These are phyloP conservation scores for Aethes cnicana DNA, from an alignment of 2,888 invertebrate genomes.

Conservation along the genomic window DNA sequence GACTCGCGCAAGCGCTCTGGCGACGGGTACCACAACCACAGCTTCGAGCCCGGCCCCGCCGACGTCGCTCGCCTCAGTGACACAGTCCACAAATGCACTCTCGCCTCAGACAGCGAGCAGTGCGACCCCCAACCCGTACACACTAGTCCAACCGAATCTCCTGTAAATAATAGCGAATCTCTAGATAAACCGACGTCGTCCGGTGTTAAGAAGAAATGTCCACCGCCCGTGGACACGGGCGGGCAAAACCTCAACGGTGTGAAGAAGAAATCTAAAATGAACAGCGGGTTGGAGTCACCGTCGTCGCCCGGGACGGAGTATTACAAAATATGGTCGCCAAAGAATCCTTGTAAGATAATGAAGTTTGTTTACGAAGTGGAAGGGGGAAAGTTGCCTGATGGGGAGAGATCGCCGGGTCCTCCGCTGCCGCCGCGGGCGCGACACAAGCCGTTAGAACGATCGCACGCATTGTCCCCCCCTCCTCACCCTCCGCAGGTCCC, in stretches of 20 bases:
- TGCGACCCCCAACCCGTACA: slow-evolving; percentile 70
- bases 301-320: slow-evolving; percentile 84
- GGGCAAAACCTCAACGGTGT: slow-evolving; percentile 77
- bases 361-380: slow-evolving; percentile 80
- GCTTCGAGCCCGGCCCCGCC: slow-evolving; percentile 72
- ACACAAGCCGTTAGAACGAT: slow-evolving; percentile 85
- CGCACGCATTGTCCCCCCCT: slow-evolving; percentile 81
- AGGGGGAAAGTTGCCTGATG: slow-evolving; percentile 70
- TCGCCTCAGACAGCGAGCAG: slow-evolving; percentile 75
- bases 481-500: slow-evolving; percentile 88
- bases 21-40: slow-evolving; percentile 75
- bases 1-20: slow-evolving; percentile 78
- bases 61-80: slow-evolving; percentile 77
- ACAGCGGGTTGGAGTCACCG: slow-evolving; percentile 78
- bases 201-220: slow-evolving; percentile 81
- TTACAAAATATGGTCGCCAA: slow-evolving; percentile 87
- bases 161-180: slow-evolving; percentile 77
- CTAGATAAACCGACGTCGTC: slow-evolving; percentile 68
- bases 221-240: slow-evolving; percentile 80
- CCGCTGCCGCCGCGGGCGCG: slow-evolving; percentile 83
- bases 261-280: slow-evolving; percentile 85
- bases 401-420: slow-evolving; percentile 86
- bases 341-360: slow-evolving; percentile 82
- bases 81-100: slow-evolving; percentile 80
- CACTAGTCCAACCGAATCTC: slow-evolving; percentile 73